Evolutionary conservation across 2,113 vertebrate genomes (phyloP), one percentile per base, ranked within the genome.

Genomic region (Solea solea): DNA sequence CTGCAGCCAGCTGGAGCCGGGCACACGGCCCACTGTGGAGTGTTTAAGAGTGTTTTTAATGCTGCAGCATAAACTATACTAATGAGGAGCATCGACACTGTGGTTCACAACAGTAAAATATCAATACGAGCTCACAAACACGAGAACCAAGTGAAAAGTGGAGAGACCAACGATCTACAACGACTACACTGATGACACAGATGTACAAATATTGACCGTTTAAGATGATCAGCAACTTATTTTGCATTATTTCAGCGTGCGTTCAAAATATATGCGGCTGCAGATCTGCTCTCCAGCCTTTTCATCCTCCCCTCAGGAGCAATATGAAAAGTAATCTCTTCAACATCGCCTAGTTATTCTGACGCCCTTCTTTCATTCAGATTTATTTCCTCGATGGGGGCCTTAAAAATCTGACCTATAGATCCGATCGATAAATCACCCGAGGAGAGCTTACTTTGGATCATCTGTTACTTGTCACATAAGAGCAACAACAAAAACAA

Each of bases 381-480:
- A 72, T 57, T 66, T 13, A 50, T 60, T 56, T 9, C 15, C 72
- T 46, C 1, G 5, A 12, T 11, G 5, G 51, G 49, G 46, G 72
- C 9, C 4, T 67, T 51, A 48, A 54, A 42, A 58, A 1, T 48
- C 44, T 57, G 60, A 77, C 49, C 64, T 27, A 55, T 10, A 15
- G 51, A 69, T 61, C 49, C 59, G 9, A 76, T 83, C 76, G 63
- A 87, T 90, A 65, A 67, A 87, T 82, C 76, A 65, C 64, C 66
- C 4, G 44, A 39, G 21, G 15, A 81, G 71, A 56, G 69, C 75
- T 53, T 69, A 55, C 61, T 61, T 69, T 55, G 40, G 50, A 74
- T 74, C 68, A 69, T 81, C 44, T 62, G 69, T 74, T 85, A 84
- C 58, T 55, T 59, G 74, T 59, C 69, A 68, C 11, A 56, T 45